Evolutionary conservation across 2,888 invertebrate species (phyloP), one percentile per base, ranked within the genome.

Genomic region (Troglohyphantes excavatus): DNA sequence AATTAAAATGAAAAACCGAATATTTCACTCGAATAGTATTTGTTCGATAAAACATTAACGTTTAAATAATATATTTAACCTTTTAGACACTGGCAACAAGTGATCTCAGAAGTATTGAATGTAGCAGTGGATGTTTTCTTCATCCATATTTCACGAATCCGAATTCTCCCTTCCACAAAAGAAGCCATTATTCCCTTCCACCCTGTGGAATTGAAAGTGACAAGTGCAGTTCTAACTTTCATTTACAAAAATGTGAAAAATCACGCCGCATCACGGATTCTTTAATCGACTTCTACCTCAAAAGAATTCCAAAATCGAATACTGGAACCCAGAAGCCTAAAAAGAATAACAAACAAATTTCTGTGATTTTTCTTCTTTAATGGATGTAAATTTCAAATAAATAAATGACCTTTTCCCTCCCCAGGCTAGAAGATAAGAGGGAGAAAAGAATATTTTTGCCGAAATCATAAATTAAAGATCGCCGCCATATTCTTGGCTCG

Each of bases 361-460:
- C n/a, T 13, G 5, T n/a, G 53, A 53, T n/a, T n/a, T 53, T 53
- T n/a, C n/a, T 17, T 17, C n/a, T 53, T 53, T 53, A 53, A 53
- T 53, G 53, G 53, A 53, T 39, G 39, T 39, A 39, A 39, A 39
- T 53, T 53, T 53, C 53, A 53, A 53, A 53, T 53, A 53, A 53
- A 53, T 53, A 53, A 53, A 53, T 53, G 53, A 53, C 53, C 53
- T 53, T 39, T 39, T 39, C 13, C 39, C 39, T 13, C 17, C 53
- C 53, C 9, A 5, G 53, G 9, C n/a, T n/a, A 5, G 5, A n/a
- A 53, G n/a, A 53, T n/a, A 53, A 53, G n/a, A 53, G n/a, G n/a
- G n/a, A n/a, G 53, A 53, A n/a, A n/a, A 53, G n/a, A 17, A 13
- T n/a, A n/a, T n/a, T 39, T n/a, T 53, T n/a, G 53, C 53, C n/a